Base-by-base conservation (phyloP, 2,888 invertebrate species). In the Folsomia manolachei region DNA sequence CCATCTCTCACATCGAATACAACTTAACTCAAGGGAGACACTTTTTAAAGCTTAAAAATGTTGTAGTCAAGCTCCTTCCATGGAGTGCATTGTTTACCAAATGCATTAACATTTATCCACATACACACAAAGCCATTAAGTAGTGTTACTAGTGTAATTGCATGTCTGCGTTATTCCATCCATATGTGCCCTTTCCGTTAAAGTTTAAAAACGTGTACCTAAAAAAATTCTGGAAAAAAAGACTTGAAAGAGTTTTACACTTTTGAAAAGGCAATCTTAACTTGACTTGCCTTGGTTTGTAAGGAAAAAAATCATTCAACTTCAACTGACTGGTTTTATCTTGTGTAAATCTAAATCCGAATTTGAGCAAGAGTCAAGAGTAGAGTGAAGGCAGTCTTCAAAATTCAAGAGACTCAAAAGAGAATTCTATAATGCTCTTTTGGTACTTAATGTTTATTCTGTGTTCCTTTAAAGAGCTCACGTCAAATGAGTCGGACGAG, bases 391-490 rank as follows among this genome's bases (percentile, higher is more conserved):
- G 39, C 39, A 39, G 39, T 39, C 4, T n/a, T n/a, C 7, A 39
- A 39, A 39, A 39, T 39, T 39, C 39, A 39, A 39, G 39, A 39
- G 39, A 14, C 39, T n/a, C 39, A 39, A 14, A 56, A 19, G 56
- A 56, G 56, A 56, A 56, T 56, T 56, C 56, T 21, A n/a, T 19
- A 56, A 56, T 56, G 56, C n/a, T n/a, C n/a, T n/a, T n/a, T n/a
- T n/a, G n/a, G n/a, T n/a, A n/a, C n/a, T 56, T 56, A 56, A 56
- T 56, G 56, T 56, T 7, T n/a, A 7, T 56, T 21, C 39, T 39
- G 39, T 39, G 39, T 39, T 39, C 14, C 39, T 9, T 9, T 39
- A 39, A 39, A 39, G 39, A 14, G 39, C 39, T 39, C 4, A 39
- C 14, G 39, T 39, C 39, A 39, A 39, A 39, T 39, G 39, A 39